Base-by-base conservation (phyloP, 2,113 vertebrate species). In the Mormyrus lacerda region DNA sequence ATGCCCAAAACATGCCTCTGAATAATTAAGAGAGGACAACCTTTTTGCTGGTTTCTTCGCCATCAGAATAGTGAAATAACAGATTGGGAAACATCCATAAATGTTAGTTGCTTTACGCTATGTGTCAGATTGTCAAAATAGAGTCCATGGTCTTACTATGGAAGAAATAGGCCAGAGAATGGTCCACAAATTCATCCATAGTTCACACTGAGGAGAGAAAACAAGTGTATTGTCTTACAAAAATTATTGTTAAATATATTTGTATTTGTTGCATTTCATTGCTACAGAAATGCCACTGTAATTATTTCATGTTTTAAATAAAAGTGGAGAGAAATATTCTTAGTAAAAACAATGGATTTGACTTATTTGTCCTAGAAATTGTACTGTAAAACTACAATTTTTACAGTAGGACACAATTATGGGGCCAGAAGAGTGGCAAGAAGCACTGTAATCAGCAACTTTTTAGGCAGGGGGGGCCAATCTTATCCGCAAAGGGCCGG, bases 131-230 rank as follows among this genome's bases (percentile, higher is more conserved):
- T 0, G 1, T 21, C 17, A 55, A 21, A 55, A 55, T 19, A 55
- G 4, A 55, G 19, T 1, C 21, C 6, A 58, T n/a, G 8, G 21
- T n/a, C 21, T 89, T 51, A 89, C 45, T 69, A 89, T 89, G 53
- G 89, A 89, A 89, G 89, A 89, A 51, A 50, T 27, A 51, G 35
- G 73, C 83, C 21, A 24, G 11, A 85, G 31, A 89, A 82, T 47
- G 45, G 53, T 85, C 55, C 89, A 89, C 82, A 85, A 53, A 82
- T 69, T 82, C 4, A 21, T 82, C 39, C 31, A 17, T 42, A 35
- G 17, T 82, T 82, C 58, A 61, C 58, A 61, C n/a, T n/a, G 9
- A 31, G n/a, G 61, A 65, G n/a, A n/a, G 27, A 65, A 65, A 65
- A 11, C n/a, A 65, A 27, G 61, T 65, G n/a, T 65, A 9, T 61